A percentile compares a stretch with the other conserved stretches of the same genome.
Evolutionary conservation across 2,113 vertebrate genomes (phyloP).

Genomic region (Carlito syrichta): DNA sequence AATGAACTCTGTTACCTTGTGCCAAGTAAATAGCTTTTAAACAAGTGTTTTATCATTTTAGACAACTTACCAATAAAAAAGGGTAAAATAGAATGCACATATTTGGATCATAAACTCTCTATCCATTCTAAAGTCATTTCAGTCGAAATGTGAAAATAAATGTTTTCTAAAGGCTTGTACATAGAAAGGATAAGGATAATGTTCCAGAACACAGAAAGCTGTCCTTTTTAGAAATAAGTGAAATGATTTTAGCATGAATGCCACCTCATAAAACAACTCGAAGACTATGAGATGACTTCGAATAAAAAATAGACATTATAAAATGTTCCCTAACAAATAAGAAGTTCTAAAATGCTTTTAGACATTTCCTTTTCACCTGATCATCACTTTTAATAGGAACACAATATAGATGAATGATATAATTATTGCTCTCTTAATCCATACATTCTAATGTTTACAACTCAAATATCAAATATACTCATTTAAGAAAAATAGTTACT

Average conservation of each 20-base stretch:
- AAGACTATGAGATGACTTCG: slow-evolving; percentile 49
- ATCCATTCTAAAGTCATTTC: slow-evolving; percentile 68
- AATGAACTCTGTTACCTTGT: background rate
- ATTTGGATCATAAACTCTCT: slow-evolving; percentile 58
- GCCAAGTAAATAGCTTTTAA: slow-evolving; percentile 65
- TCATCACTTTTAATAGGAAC: background rate
- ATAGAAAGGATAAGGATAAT: slow-evolving; percentile 36
- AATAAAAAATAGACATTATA: slow-evolving; percentile 37
- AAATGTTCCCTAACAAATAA: slow-evolving; percentile 61
- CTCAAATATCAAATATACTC: background rate
- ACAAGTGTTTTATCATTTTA: slow-evolving; percentile 62
- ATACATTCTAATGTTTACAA: slow-evolving; percentile 22
- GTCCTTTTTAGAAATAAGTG: slow-evolving; percentile 56
- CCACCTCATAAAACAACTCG: slow-evolving; percentile 56
- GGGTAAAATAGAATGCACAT: slow-evolving; percentile 58
- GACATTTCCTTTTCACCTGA: background rate
- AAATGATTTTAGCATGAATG: slow-evolving; percentile 53
- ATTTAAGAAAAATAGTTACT: background rate
- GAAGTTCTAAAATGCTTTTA: slow-evolving; percentile 48
- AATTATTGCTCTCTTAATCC: slow-evolving; percentile 46
- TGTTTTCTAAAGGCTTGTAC: slow-evolving; percentile 55
- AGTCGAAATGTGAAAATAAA: slow-evolving; percentile 67
- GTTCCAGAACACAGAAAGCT: slow-evolving; percentile 55
- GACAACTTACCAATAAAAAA: slow-evolving; percentile 67
- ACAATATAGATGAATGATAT: slow-evolving; percentile 46